Conservation (phyloP, 1,140 invertebrate genomes). For the Drosophila eugracilis region DNA sequence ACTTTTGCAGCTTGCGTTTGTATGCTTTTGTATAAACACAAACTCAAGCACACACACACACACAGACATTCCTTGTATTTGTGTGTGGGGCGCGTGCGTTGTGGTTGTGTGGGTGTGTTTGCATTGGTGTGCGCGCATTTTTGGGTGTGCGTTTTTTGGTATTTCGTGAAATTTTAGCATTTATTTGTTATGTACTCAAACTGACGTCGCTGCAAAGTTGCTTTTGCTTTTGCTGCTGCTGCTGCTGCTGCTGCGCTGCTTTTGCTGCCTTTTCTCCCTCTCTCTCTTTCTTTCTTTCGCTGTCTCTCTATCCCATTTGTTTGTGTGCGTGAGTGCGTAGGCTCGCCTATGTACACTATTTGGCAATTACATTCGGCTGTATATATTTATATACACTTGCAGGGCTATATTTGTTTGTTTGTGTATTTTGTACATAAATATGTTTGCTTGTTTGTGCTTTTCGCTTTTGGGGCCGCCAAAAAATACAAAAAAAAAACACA, state of each 20-base stretch:
- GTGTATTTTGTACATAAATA: constrained; percentile 42
- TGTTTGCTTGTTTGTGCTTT: constrained; percentile 38
- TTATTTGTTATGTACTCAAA: constrained; percentile 80
- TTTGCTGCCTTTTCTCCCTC: constrained; percentile 1
- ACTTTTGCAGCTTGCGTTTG: constrained; percentile 81
- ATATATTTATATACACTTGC: constrained; percentile 37
- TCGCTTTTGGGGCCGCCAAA: constrained; percentile 37
- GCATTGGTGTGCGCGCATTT: constrained; percentile 53
- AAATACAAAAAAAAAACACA: too few relatives aligned
- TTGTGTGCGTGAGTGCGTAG: constrained; percentile 65
- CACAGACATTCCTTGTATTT: constrained; percentile 2
- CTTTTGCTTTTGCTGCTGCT: constrained; percentile 36
- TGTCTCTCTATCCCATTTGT: not conserved
- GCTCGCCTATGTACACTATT: constrained; percentile 76
- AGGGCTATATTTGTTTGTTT: constrained; percentile 34
- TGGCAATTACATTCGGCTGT: constrained; percentile 72
- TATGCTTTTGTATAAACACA: constrained; percentile 25
- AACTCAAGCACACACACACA: not conserved
- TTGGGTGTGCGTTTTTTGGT: constrained; percentile 75
- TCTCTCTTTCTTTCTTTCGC: not conserved
- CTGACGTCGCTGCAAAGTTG: constrained; percentile 57
- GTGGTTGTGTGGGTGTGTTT: constrained; percentile 43
- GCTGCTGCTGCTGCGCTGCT: constrained; percentile 40
- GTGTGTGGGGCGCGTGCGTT: constrained; percentile 52
- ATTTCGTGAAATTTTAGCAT: constrained; percentile 80